These are phyloP conservation scores for Mus spretus DNA, from an alignment of 2,797 vertebrate genomes.

Conservation along the genomic window DNA sequence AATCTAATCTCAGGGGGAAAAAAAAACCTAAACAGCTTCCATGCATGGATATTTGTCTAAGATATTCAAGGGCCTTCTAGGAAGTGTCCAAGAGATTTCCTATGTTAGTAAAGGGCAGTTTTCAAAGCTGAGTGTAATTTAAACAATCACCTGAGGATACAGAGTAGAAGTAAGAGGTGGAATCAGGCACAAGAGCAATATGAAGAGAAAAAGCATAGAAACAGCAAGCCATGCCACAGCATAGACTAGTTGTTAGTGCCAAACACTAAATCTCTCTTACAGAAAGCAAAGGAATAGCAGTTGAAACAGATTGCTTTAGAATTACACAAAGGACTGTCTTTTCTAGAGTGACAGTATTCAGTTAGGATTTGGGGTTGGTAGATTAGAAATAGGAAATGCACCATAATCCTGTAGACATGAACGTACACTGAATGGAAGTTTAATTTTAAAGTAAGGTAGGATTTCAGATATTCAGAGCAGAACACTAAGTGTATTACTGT, in stretches of 20 bases:
- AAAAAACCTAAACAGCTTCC: neutral
- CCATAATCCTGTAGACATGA: neutral
- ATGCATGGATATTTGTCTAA: neutral
- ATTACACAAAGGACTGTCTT: neutral
- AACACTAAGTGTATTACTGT: neutral
- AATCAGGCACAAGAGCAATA: neutral
- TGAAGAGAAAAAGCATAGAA: neutral
- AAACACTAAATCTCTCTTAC: neutral
- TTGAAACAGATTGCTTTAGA: neutral
- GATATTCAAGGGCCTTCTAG: neutral
- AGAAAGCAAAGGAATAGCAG: neutral
- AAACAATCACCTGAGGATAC: rapidly evolving
- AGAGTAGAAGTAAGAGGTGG: rapidly evolving
- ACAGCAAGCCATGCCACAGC: neutral
- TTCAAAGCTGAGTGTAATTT: rapidly evolving
- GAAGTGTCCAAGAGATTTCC: neutral
- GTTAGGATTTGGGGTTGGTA: neutral
- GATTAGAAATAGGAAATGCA: neutral
- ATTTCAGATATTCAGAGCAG: neutral
- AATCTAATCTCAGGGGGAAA: too few relatives aligned
- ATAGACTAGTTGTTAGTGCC: neutral
- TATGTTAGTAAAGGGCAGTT: neutral
- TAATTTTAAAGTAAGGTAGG: neutral
- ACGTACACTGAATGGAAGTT: neutral
- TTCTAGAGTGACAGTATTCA: neutral